Conservation (phyloP, 2,113 vertebrate genomes). For the Camelus dromedarius region DNA sequence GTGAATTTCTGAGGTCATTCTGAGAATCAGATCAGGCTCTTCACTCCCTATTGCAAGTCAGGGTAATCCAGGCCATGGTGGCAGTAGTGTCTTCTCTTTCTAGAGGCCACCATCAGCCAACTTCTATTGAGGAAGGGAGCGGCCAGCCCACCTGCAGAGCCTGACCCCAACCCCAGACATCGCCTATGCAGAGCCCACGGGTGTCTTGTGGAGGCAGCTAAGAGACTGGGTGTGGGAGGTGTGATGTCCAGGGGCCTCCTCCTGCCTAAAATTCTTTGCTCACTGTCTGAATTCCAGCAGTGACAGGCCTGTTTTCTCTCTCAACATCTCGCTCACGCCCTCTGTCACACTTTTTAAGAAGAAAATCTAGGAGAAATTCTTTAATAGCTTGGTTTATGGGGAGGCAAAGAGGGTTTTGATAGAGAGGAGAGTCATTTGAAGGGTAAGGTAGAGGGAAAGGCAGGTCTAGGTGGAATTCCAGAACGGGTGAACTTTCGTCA, state of each 20-base stretch:
- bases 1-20: not conserved
- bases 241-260: not conserved
- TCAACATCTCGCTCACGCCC: not conserved
- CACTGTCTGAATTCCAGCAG: not conserved
- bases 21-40: not conserved
- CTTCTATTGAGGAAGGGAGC: not conserved
- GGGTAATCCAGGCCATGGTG: not conserved
- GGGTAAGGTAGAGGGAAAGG: not conserved
- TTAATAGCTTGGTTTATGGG: not conserved
- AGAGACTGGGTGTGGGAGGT: not conserved
- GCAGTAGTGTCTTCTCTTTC: not conserved
- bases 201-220: not conserved
- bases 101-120: not conserved
- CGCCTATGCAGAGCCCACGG: not conserved
- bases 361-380: not conserved
- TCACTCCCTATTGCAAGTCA: not conserved
- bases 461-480: not conserved
- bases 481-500: not conserved
- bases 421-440: not conserved
- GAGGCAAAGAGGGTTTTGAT: not conserved
- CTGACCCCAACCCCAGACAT: not conserved
- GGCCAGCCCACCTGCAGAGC: not conserved
- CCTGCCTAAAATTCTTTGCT: not conserved
- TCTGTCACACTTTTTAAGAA: not conserved
- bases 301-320: not conserved